These are phyloP conservation scores for Ostrea edulis DNA, from an alignment of 1,140 invertebrate genomes.

Conservation along the genomic window DNA sequence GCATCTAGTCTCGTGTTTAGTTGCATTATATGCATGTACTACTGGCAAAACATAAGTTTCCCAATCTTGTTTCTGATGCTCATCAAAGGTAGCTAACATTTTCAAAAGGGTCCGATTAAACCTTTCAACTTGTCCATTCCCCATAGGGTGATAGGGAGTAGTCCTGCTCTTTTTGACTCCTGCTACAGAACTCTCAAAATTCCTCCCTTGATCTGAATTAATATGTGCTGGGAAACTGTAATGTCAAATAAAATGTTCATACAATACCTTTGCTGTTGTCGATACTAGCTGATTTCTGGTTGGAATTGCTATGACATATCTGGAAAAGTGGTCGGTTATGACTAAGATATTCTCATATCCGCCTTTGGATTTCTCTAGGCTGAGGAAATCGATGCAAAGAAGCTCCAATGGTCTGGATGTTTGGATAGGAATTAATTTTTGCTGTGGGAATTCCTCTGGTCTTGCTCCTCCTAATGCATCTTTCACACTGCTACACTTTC, in stretches of 20 bases:
- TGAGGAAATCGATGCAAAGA: conserved; percentile 46
- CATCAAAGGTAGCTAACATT: neutral
- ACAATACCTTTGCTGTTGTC: conserved; percentile 2
- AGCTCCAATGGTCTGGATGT: conserved; percentile 41
- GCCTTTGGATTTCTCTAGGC: neutral
- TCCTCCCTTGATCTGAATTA: conserved; percentile 38
- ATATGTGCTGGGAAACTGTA: conserved; percentile 29
- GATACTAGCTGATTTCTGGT: neutral
- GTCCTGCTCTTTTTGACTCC: conserved; percentile 34
- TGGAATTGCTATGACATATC: too few relatives aligned
- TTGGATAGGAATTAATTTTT: neutral
- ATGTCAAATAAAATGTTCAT: conserved; percentile 31
- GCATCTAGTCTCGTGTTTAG: conserved; percentile 45
- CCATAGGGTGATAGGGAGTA: conserved; percentile 23
- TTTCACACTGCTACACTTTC: conserved; percentile 2
- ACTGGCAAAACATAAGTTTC: conserved; percentile 33
- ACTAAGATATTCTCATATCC: too few relatives aligned
- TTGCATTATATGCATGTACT: conserved; percentile 47
- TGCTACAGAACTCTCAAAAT: conserved; percentile 33
- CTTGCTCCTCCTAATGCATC: conserved; percentile 41
- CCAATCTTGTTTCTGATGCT: conserved; percentile 42
- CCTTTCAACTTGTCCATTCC: conserved; percentile 21
- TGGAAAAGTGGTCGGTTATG: too few relatives aligned
- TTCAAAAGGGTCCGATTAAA: neutral
- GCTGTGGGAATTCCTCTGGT: neutral